phyloP scores from a whole-genome alignment of 1,140 invertebrate genomes.

The fruit fly (Drosophila melanogaster) region Release_6_plus_ISO1_MT NT_033777.3:26578001-26578500 shows the following conservation, averaged over 20 bases:
- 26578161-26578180: conserved; percentile 54
- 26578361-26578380: conserved; percentile 37
- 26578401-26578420: conserved; percentile 18
- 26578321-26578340: conserved; percentile 7
- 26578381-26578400: conserved; percentile 41
- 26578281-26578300: no score
- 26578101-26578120: conserved; percentile 8
- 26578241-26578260: conserved; percentile 41
- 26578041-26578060: conserved; percentile 44
- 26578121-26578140: conserved; percentile 8
- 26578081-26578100: conserved; percentile 38
- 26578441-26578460: conserved; percentile 44
- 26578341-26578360: conserved; percentile 53
- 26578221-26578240: conserved; percentile 14
- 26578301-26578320: not conserved
- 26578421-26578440: conserved; percentile 32
- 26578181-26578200: conserved; percentile 63
- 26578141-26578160: conserved; percentile 27
- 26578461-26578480: conserved; percentile 33
- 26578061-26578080: conserved; percentile 21
- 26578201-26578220: conserved; percentile 14
- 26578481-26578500: conserved; percentile 13
- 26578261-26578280: conserved; percentile 25
- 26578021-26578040: conserved; percentile 58
- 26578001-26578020: conserved; percentile 27